Percentiles rank a stretch among this genome's conserved stretches.
These are phyloP conservation scores for Nomada fucata DNA, from an alignment of 2,888 invertebrate genomes.

Conservation along the genomic window DNA sequence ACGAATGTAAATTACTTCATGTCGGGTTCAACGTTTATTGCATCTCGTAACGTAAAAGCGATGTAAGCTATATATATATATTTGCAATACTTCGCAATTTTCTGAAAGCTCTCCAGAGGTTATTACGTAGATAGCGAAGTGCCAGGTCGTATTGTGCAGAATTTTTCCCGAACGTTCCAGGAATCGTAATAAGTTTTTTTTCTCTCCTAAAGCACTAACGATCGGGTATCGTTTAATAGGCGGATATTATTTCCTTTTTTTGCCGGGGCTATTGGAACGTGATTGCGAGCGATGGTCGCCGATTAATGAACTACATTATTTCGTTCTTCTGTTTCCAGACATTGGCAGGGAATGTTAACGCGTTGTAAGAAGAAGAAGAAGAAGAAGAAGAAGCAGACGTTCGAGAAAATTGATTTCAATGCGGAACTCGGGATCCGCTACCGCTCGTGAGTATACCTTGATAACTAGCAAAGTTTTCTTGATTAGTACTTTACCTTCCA, in stretches of 20 bases:
- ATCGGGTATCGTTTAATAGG: conserved; percentile 7
- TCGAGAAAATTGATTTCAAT: conserved; percentile 46
- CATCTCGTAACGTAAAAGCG: not conserved
- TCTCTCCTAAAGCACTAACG: not conserved
- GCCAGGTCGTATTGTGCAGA: not conserved
- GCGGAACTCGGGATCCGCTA: conserved; percentile 37
- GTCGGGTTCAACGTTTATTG: not conserved
- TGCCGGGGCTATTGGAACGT: not conserved
- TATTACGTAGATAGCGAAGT: not conserved
- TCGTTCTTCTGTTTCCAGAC: conserved; percentile 40
- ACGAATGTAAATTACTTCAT: conserved; percentile 20
- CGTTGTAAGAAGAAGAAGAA: conserved; percentile 27
- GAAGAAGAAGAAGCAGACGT: conserved; percentile 40
- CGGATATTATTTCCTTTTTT: not conserved
- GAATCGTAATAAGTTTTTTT: not conserved
- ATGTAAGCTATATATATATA: not conserved
- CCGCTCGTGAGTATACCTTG: conserved; percentile 35
- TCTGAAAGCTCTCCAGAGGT: too few species aligned
- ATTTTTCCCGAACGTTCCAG: not conserved
- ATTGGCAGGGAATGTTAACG: conserved; percentile 46
- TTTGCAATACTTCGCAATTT: not conserved
- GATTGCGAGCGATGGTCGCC: conserved; percentile 17
- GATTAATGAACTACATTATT: conserved; percentile 44
- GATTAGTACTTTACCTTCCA: conserved; percentile 19
- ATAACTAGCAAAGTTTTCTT: conserved; percentile 37